Conservation (phyloP, 2,797 vertebrate species). For the Podargus strigoides region DNA sequence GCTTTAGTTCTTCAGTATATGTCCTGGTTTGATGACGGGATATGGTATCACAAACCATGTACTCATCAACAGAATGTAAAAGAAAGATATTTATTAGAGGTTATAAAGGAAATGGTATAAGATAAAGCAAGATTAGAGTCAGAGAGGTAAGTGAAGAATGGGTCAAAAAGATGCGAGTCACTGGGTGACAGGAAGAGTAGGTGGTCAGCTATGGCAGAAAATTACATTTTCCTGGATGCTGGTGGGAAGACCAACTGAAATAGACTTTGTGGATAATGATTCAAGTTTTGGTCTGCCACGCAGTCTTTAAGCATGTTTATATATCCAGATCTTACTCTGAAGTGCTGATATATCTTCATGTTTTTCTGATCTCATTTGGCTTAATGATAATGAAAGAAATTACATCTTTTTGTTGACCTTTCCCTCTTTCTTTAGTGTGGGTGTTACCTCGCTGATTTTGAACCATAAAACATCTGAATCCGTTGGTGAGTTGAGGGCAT, state of each 20-base stretch:
- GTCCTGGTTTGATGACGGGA: background rate
- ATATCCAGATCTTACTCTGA: background rate
- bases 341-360: background rate
- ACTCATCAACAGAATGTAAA: background rate
- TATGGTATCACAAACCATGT: background rate
- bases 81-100: background rate
- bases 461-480: background rate
- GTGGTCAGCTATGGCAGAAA: background rate
- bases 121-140: background rate
- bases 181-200: background rate
- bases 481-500: background rate
- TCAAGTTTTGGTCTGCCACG: slow-evolving; percentile 25
- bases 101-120: background rate
- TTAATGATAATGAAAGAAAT: background rate
- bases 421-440: background rate
- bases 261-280: slow-evolving; percentile 36
- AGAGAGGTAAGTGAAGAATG: background rate
- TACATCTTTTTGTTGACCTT: background rate
- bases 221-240: background rate
- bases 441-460: background rate
- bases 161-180: background rate
- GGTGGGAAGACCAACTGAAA: background rate
- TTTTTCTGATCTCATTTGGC: background rate
- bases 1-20: background rate
- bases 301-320: background rate